Conservation (phyloP, 2,113 vertebrate genomes). For the Xiphias gladius region DNA sequence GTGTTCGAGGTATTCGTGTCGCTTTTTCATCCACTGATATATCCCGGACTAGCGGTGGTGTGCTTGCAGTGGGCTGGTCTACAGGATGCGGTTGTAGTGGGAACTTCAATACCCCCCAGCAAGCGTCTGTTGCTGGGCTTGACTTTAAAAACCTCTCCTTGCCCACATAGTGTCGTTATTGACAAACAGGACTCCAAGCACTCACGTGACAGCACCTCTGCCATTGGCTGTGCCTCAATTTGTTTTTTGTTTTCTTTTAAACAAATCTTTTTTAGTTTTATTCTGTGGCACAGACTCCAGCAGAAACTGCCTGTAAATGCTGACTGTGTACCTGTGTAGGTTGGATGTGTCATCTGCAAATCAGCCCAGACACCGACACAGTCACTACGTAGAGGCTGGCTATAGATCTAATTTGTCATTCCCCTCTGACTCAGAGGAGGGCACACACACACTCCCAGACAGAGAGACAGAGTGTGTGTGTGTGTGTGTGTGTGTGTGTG, state of each 20-base stretch:
- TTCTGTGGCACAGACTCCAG: not conserved
- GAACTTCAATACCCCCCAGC: constrained; percentile 2
- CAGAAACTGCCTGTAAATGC: constrained; percentile 10
- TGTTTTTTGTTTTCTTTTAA: not conserved
- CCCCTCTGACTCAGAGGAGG: constrained; percentile 69
- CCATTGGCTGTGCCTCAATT: not conserved
- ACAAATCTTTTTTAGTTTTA: not conserved
- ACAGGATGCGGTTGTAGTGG: constrained; percentile 44
- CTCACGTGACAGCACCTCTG: not conserved
- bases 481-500: not conserved
- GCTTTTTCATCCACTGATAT: not conserved
- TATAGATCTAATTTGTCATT: constrained; percentile 64
- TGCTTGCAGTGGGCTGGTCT: constrained; percentile 10
- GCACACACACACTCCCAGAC: constrained; percentile 18
- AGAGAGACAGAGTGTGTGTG: constrained; percentile 7
- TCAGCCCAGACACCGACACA: constrained; percentile 26
- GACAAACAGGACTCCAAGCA: not conserved
- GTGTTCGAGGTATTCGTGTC: not conserved
- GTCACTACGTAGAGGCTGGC: constrained; percentile 1
- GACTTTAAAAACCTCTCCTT: not conserved
- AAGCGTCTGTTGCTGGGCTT: not conserved
- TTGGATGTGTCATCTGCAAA: constrained; percentile 61
- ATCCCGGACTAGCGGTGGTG: not conserved
- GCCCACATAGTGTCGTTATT: not conserved
- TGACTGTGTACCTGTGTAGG: not conserved